These are phyloP conservation scores for Thymallus thymallus DNA, from an alignment of 2,113 vertebrate species.

Conservation along the genomic window DNA sequence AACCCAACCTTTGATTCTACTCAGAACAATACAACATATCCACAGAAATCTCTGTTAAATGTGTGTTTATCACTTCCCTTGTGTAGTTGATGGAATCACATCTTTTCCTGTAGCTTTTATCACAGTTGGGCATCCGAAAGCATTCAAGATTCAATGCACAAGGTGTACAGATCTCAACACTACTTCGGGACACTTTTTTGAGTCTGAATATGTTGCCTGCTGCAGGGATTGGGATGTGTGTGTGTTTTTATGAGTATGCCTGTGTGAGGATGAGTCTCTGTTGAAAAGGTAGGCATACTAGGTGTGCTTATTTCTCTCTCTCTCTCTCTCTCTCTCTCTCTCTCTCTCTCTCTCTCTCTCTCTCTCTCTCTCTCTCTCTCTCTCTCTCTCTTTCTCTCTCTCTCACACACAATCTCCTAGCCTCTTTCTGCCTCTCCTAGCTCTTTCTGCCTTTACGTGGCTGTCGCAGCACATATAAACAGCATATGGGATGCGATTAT, in stretches of 20 bases:
- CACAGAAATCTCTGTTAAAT: background rate
- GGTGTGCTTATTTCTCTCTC: background rate
- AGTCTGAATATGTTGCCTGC: background rate
- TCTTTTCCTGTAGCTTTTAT: background rate
- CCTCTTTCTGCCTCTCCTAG: background rate
- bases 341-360: background rate
- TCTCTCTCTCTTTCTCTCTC: background rate
- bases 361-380: background rate
- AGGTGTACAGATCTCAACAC: background rate
- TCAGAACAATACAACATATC: background rate
- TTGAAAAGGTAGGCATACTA: background rate
- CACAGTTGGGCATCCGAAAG: too few species aligned
- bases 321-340: background rate
- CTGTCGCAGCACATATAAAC: background rate
- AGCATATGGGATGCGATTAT: background rate
- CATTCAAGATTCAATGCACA: slow-evolving; percentile 1
- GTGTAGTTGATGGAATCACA: slow-evolving; percentile 8
- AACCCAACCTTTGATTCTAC: too few species aligned
- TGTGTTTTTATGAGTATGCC: background rate
- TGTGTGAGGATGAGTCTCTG: background rate
- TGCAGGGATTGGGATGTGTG: background rate
- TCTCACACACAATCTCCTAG: background rate
- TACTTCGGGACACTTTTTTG: too few species aligned
- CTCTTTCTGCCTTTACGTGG: too few species aligned
- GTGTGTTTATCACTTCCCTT: slow-evolving; percentile 4